Base-by-base conservation (phyloP, 2,888 invertebrate species). In the Platypus cylindrus region DNA sequence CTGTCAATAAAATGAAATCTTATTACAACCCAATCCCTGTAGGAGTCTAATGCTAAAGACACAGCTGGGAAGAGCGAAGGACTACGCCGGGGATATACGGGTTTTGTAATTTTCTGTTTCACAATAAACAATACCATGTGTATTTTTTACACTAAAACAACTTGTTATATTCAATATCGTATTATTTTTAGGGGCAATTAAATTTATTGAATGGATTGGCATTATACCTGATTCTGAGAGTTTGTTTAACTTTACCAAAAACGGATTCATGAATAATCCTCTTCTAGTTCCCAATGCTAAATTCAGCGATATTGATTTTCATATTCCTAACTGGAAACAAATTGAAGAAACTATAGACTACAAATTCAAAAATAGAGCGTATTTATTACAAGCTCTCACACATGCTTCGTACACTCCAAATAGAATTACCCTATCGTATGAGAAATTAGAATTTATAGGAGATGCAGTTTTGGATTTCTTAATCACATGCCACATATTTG, bases 391-490 rank as follows among this genome's bases (percentile, higher is more conserved):
- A 74, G 93, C 93, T 0, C 66, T 98, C 32, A 90, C 95, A 0
- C 98, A 98, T 65, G 75, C 93, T 0, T 90, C 94, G 0, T 91
- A 79, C 62, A 72, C 75, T 3, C 68, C 75, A 4, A 91, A 93
- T 62, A 68, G 76, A 0, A 54, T 83, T 29, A 95, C 95, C 0
- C 78, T 77, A 17, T 87, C 85, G 45, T 98, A 97, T 62, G 82
- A 90, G 57, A 70, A 82, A 8, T 58, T 93, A n/a, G 93, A 94
- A 60, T 93, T 90, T 58, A 64, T 93, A 3, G 93, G 93, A 3
- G 93, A 94, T 65, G 89, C 93, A 5, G 70, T 94, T 17, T 62
- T 93, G 33, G 93, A 94, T 62, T 90, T 90, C 56, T 61, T 94
- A 8, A 77, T 94, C 16, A 91, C 93, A 0, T 67, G 82, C 8